A percentile compares a stretch with the other conserved stretches of the same genome.
These are phyloP conservation scores for Otocyon megalotis DNA, from an alignment of 2,113 vertebrate species.

Conservation along the genomic window DNA sequence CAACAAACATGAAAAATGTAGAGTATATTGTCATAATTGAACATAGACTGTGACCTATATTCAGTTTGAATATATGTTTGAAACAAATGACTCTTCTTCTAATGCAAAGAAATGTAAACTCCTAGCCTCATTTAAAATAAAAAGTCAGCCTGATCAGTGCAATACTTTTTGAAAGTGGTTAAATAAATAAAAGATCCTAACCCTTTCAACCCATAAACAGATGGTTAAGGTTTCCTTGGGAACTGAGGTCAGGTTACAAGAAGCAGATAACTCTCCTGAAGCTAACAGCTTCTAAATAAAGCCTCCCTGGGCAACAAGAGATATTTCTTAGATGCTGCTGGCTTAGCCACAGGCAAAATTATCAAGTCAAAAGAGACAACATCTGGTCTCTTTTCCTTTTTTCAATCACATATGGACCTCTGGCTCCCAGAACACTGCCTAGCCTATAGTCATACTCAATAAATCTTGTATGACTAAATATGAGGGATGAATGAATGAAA, in stretches of 20 bases:
- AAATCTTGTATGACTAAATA: not conserved
- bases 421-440: not conserved
- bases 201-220: not conserved
- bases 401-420: not conserved
- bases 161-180: not conserved
- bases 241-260: not conserved
- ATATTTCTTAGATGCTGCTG: not conserved
- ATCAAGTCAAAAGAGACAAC: not conserved
- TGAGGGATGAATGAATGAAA: not conserved
- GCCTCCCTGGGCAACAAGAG: not conserved
- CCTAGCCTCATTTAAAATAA: not conserved
- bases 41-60: not conserved
- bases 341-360: not conserved
- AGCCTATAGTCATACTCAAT: not conserved
- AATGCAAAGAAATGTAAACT: constrained; percentile 38
- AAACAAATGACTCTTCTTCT: not conserved
- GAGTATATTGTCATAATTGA: not conserved
- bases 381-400: not conserved
- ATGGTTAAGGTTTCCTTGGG: not conserved
- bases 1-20: not conserved
- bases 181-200: not conserved
- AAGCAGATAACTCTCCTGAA: not conserved
- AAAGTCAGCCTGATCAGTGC: not conserved
- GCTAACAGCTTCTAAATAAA: not conserved
- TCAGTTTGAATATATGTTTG: not conserved